phyloP scores from a whole-genome alignment of 2,888 invertebrate genomes.

The Zygothrica quintamaculata region DNA sequence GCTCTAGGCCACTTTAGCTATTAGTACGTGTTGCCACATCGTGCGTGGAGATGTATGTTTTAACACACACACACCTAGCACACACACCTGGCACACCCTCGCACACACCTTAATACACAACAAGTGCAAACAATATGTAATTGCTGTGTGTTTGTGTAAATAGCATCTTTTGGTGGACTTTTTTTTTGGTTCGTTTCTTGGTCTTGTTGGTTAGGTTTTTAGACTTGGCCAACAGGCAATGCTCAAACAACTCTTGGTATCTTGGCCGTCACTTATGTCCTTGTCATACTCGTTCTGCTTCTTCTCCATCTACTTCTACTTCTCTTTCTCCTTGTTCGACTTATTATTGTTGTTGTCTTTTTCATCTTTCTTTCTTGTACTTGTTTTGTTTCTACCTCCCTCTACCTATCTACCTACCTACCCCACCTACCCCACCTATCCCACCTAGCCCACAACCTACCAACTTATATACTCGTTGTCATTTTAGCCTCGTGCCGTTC shows the following conservation, averaged over 20 bases:
- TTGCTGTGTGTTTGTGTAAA: conserved; percentile 6
- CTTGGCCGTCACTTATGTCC: conserved; percentile 67
- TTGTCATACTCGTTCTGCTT: conserved; percentile 39
- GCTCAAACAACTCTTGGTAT: conserved; percentile 55
- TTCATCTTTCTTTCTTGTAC: background rate
- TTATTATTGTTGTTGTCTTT: background rate
- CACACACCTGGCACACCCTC: too few species aligned
- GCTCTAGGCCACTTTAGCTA: conserved; percentile 28
- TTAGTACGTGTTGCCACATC: conserved; percentile 37
- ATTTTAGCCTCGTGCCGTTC: conserved; percentile 29
- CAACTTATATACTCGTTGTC: conserved; percentile 10
- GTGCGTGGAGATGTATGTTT: conserved; percentile 12
- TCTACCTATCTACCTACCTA: too few species aligned
- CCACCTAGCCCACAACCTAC: too few species aligned
- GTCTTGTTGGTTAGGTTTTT: background rate
- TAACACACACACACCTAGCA: background rate
- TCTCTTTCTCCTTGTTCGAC: conserved; percentile 23
- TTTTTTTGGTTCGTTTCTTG: too few species aligned
- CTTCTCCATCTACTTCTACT: background rate
- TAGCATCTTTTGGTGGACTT: background rate
- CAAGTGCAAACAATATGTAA: conserved; percentile 25
- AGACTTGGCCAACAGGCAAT: conserved; percentile 20
- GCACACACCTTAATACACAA: too few species aligned
- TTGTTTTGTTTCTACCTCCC: too few species aligned
- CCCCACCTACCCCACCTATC: too few species aligned